Base-by-base conservation (phyloP, 2,797 vertebrate species). In the Sus cebifrons region DNA sequence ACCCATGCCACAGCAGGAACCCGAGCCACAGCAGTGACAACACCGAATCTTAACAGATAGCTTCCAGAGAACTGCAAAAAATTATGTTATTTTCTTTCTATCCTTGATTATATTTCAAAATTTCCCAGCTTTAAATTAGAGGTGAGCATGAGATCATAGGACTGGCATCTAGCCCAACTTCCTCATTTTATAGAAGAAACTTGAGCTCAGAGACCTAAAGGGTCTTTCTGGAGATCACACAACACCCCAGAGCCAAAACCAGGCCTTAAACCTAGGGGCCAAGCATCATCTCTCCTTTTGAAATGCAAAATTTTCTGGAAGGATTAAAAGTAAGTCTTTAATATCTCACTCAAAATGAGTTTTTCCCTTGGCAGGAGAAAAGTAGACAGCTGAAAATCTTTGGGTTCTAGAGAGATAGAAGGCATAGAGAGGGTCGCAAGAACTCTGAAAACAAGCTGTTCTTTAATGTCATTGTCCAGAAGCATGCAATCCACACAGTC, bases 121-220 rank as follows among this genome's bases (percentile, higher is more conserved):
- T 88, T 36, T 7, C 52, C 49, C 36, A 86, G 64, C 60, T 85
- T 79, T 92, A 89, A 91, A 64, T 91, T 58, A 97, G 84, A 96
- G 85, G 70, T 71, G 84, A 87, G 64, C 17, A 87, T 89, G 84
- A 97, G 71, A 65, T 84, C 67, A 89, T 74, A 81, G 6, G 29
- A 25, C 78, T 93, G 79, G 67, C 62, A 44, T 78, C n/a, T 62
- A 91, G 67, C 68, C 75, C 58, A 95, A 52, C 4, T 1, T 56
- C 18, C 91, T 92, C 36, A 67, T 93, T 94, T 93, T 79, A 54
- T 12, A 95, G 82, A 95, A 82, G 16, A 92, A 84, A 68, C 2
- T 74, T 56, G 56, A 8, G 64, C 29, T 86, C 21, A 77, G 92
- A 93, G 91, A 92, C 18, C 49, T 23, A 4, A 94, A 79, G 78